Base-by-base conservation (phyloP, 2,888 invertebrate species). In the Nymphalis c-album region DNA sequence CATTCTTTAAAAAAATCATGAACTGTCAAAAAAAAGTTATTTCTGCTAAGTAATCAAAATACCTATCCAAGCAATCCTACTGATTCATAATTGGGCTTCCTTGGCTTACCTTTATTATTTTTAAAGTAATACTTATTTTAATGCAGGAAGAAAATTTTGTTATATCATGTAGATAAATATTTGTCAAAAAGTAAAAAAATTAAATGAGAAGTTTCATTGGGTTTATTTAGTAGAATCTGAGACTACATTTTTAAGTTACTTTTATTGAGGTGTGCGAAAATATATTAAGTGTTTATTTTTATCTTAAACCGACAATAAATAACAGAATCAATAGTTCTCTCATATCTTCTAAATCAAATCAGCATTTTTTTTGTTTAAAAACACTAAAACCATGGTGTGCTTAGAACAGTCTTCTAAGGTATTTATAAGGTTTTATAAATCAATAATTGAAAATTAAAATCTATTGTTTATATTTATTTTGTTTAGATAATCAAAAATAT, bases 401-500 rank as follows among this genome's bases (percentile, higher is more conserved):
- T 40, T 40, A 18, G 57, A 18, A 18, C 40, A 57, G 57, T 57
- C 57, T 57, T 40, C 57, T 18, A 3, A 31, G 1, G 40, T 31
- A 35, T 31, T 35, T 18, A 10, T 57, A 57, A 40, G 35, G 2
- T 48, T 57, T 35, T 35, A 57, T 18, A 31, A 7, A 31, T 55
- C 17, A 17, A 31, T n/a, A n/a, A 57, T 57, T 40, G 13, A 53
- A 53, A 40, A 10, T 57, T 10, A 57, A 40, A 40, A 31, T 57
- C 8, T 18, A n/a, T n/a, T 40, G 53, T 55, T 55, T 40, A 57
- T 18, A 57, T 35, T 57, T 57, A 35, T 16, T 40, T 53, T 53
- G 53, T 53, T 53, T 57, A 40, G 18, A 40, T 57, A n/a, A 40
- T 57, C 57, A 57, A 40, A 57, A 57, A 57, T 57, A 57, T 57